Evolutionary conservation across 2,888 invertebrate genomes (phyloP).

Genomic region (Epinotia bilunana): DNA sequence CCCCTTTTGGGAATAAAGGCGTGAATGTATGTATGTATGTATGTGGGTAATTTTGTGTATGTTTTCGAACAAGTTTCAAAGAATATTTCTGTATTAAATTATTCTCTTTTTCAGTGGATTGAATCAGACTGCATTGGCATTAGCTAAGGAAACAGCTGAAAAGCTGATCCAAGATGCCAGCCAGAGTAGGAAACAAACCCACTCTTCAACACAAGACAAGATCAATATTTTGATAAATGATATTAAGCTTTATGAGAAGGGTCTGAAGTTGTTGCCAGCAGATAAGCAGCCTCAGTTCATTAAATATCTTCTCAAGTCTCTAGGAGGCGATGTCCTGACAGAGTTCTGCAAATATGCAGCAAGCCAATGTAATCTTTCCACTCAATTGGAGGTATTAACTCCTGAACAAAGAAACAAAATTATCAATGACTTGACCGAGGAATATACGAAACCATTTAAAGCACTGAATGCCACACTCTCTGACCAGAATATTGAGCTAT

Average conservation of each 20-base stretch:
- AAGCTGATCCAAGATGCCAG: conserved; percentile 89
- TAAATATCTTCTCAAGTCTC: conserved; percentile 93
- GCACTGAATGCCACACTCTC: conserved; percentile 88
- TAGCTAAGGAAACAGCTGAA: conserved; percentile 90
- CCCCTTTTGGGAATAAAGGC: too few species aligned
- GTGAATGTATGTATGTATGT: too few species aligned
- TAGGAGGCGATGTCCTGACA: conserved; percentile 92
- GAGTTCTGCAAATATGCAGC: conserved; percentile 92
- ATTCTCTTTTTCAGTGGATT: conserved; percentile 78
- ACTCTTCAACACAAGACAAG: conserved; percentile 92
- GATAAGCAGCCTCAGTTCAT: conserved; percentile 88
- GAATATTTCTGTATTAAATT: not conserved
- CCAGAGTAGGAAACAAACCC: conserved; percentile 89
- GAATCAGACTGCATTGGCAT: conserved; percentile 87
- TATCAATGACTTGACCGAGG: conserved; percentile 87
- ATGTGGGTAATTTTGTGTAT: too few species aligned
- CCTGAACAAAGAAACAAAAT: conserved; percentile 89
- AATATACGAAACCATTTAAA: conserved; percentile 86
- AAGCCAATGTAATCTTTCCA: conserved; percentile 87
- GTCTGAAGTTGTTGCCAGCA: conserved; percentile 86
- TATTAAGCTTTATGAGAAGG: conserved; percentile 92
- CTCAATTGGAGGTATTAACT: conserved; percentile 85
- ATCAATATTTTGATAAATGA: conserved; percentile 90
- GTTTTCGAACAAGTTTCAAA: conserved; percentile 14
- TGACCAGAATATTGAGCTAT: conserved; percentile 90